Conservation (phyloP, 2,113 vertebrate species). For the Heliornis fulica region DNA sequence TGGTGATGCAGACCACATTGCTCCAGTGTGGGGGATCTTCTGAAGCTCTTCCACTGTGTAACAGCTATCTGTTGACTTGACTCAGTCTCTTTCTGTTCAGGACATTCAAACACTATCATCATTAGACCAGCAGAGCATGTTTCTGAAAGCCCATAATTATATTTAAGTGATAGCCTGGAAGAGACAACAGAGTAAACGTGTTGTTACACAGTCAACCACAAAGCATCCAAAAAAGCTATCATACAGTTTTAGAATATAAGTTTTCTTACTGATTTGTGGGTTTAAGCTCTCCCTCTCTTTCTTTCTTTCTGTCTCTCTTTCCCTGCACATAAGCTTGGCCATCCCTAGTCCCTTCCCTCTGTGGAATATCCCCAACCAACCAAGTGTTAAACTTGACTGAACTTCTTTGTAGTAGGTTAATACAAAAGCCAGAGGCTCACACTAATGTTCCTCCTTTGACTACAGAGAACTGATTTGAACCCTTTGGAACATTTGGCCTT, state of each 20-base stretch:
- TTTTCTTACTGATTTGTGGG: background rate
- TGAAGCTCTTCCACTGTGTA: background rate
- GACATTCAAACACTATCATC: background rate
- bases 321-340: background rate
- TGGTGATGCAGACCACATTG: background rate
- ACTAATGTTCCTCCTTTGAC: background rate
- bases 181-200: background rate
- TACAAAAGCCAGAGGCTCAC: background rate
- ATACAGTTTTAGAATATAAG: background rate
- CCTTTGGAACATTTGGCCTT: background rate
- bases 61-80: background rate
- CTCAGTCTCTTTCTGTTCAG: background rate
- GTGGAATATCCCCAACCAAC: background rate
- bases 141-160: conserved; percentile 16
- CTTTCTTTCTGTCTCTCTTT: background rate
- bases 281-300: background rate
- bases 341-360: background rate
- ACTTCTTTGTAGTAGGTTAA: background rate
- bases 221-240: background rate
- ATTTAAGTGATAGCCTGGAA: conserved; percentile 25
- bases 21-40: background rate
- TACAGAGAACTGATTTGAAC: background rate
- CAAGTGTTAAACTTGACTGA: background rate
- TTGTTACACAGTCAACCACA: background rate
- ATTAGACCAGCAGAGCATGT: background rate